Base-by-base conservation (phyloP, 2,888 invertebrate genomes). In the Willowsia nigromaculata region DNA sequence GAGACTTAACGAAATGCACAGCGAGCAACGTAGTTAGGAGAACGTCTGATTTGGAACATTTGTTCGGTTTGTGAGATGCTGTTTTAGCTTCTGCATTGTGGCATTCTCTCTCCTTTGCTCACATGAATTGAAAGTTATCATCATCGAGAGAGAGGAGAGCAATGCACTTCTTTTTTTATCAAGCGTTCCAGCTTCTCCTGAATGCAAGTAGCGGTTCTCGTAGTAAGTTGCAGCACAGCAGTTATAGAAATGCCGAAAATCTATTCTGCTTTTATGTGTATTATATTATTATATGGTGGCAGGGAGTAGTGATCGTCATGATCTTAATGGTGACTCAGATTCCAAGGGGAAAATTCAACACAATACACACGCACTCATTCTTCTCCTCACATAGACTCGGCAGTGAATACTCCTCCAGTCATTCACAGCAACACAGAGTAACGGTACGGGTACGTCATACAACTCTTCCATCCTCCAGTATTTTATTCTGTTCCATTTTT, bases 141-240 rank as follows among this genome's bases (percentile, higher is more conserved):
- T 33, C 22, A n/a, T n/a, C n/a, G n/a, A n/a, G n/a, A n/a, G 74
- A 43, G 78, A 78, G 78, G 78, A 78, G 78, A 78, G 78, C 78
- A 78, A 78, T 78, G 78, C 37, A 56, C 78, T 78, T 53, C 56
- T 78, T 78, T 78, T 78, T 56, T 76, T 76, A 78, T 78, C 78
- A 78, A 56, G 22, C 78, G 22, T 56, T 78, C 53, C 78, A 78
- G 78, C 1, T 13, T 18, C 27, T 33, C 15, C 59, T 37, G 37
- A 33, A 37, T 68, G 13, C 33, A 68, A 68, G 65, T 68, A 37
- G 65, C 37, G 33, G 65, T 68, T n/a, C 18, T 50, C n/a, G 47
- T 30, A 33, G 25, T 78, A n/a, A n/a, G n/a, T n/a, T n/a, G n/a
- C n/a, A n/a, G n/a, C n/a, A n/a, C n/a, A n/a, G n/a, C n/a, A n/a